Base-by-base conservation (phyloP, 2,113 vertebrate genomes). In the Nyctibius bracteatus region DNA sequence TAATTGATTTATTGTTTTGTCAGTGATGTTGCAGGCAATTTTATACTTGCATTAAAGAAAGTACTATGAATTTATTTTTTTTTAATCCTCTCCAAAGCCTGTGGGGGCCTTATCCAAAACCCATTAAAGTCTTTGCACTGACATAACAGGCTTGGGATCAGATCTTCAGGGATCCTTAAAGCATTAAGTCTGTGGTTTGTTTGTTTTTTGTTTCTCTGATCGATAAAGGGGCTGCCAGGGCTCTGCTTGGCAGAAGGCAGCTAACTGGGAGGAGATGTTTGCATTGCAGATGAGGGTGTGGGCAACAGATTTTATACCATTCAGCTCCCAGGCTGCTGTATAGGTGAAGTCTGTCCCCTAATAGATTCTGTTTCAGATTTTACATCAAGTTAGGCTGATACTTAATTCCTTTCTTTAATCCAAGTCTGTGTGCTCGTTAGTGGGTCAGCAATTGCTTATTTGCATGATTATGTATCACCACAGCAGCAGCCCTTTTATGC, bases 121-220 rank as follows among this genome's bases (percentile, higher is more conserved):
- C 57, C 91, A 62, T 91, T 94, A 89, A 88, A 89, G 59, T 66
- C 86, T 75, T 75, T 85, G 41, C 37, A 27, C 61, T 79, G 73
- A 46, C 73, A 35, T 74, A 78, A 71, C 73, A 57, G 88, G 41
- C 41, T 37, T 70, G 43, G 55, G 81, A 54, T 59, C 51, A 20
- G 51, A 39, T 86, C 96, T 79, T 79, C 44, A 68, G 88, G 92
- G 91, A 87, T 79, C 46, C 30, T 94, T 15, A 8, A 17, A 92
- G 86, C 92, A 66, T 79, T 54, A 39, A 80, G 73, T 75, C 61
- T 91, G 75, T 1, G 24, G 62, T 65, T 92, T n/a, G 61, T 86
- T 97, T 96, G 83, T 65, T 90, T 96, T 91, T 87, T 73, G 33
- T 61, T 81, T 51, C 41, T 88, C 68, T 61, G 82, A 84, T 97